Conservation (phyloP, 1,140 invertebrate genomes). For the Hirudo medicinalis region DNA sequence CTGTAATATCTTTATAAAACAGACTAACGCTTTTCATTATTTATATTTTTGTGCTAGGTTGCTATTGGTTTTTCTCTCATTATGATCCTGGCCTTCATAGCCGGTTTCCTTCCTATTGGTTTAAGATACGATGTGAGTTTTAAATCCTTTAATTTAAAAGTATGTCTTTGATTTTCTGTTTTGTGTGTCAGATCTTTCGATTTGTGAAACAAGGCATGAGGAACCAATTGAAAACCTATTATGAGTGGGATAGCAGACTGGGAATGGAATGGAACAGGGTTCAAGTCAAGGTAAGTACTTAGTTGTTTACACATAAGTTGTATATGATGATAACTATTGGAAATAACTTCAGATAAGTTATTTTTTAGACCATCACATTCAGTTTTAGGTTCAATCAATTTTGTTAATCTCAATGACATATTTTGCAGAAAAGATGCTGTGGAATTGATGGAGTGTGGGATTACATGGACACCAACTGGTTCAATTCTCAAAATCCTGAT, state of each 20-base stretch:
- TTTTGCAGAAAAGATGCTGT: slow-evolving; percentile 20
- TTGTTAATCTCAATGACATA: too few relatives aligned
- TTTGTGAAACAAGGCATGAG: slow-evolving; percentile 19
- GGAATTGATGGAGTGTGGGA: slow-evolving; percentile 23
- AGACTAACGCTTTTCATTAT: not conserved
- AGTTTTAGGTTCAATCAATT: too few relatives aligned
- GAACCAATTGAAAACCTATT: slow-evolving; percentile 14
- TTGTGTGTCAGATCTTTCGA: slow-evolving; percentile 13
- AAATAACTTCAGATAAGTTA: too few relatives aligned
- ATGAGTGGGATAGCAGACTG: slow-evolving; percentile 18
- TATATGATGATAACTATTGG: too few relatives aligned
- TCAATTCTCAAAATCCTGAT: slow-evolving; percentile 6
- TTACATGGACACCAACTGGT: slow-evolving; percentile 20
- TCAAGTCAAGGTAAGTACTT: slow-evolving; percentile 20
- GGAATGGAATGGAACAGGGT: slow-evolving; percentile 23
- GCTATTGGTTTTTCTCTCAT: slow-evolving; percentile 3
- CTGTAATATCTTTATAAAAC: not conserved
- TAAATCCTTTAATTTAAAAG: not conserved
- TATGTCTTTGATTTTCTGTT: not conserved
- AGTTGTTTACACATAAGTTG: too few relatives aligned
- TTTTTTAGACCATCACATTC: too few relatives aligned
- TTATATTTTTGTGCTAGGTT: not conserved
- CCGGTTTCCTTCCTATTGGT: slow-evolving; percentile 19
- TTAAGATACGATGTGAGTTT: slow-evolving; percentile 22
- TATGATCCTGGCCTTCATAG: slow-evolving; percentile 17